phyloP scores from a whole-genome alignment of 2,888 invertebrate species.

The Agrochola circellaris region DNA sequence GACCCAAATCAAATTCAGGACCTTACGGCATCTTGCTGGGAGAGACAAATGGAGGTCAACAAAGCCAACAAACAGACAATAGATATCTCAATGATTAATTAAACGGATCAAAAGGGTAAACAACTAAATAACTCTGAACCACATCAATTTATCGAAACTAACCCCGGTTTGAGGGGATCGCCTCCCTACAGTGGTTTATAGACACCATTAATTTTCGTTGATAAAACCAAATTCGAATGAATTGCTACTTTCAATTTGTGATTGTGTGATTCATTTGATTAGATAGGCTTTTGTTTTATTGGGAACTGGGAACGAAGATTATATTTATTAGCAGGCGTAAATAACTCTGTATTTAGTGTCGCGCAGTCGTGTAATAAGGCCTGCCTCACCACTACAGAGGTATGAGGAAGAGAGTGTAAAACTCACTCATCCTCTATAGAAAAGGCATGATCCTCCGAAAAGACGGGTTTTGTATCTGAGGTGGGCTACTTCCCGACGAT shows the following conservation, averaged over 20 bases:
- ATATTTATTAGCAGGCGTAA: not conserved
- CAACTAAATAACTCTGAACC: slow-evolving; percentile 34
- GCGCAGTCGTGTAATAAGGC: not conserved
- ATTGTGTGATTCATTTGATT: slow-evolving; percentile 38
- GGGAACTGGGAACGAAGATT: not conserved
- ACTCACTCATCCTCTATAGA: too few relatives aligned
- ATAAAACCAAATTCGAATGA: slow-evolving; percentile 38
- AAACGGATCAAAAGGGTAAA: slow-evolving; percentile 44
- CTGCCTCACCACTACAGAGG: too few relatives aligned
- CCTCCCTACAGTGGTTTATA: slow-evolving; percentile 50
- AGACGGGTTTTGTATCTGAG: too few relatives aligned
- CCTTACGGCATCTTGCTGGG: not conserved
- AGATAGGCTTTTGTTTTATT: slow-evolving; percentile 12
- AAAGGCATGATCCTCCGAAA: too few relatives aligned
- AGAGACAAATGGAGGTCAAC: slow-evolving; percentile 26
- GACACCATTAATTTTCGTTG: slow-evolving; percentile 53
- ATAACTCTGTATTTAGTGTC: not conserved
- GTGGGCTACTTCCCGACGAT: too few relatives aligned
- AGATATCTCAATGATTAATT: slow-evolving; percentile 42
- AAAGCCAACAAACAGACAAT: slow-evolving; percentile 26
- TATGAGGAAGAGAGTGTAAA: too few relatives aligned
- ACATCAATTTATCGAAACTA: slow-evolving; percentile 51
- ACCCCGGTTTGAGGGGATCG: slow-evolving; percentile 41
- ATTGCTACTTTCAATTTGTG: slow-evolving; percentile 22
- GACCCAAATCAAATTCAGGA: slow-evolving; percentile 2